Percentiles rank a stretch among this genome's conserved stretches.
phyloP scores from a whole-genome alignment of 2,797 vertebrate species.

The Macrochelys suwanniensis region DNA sequence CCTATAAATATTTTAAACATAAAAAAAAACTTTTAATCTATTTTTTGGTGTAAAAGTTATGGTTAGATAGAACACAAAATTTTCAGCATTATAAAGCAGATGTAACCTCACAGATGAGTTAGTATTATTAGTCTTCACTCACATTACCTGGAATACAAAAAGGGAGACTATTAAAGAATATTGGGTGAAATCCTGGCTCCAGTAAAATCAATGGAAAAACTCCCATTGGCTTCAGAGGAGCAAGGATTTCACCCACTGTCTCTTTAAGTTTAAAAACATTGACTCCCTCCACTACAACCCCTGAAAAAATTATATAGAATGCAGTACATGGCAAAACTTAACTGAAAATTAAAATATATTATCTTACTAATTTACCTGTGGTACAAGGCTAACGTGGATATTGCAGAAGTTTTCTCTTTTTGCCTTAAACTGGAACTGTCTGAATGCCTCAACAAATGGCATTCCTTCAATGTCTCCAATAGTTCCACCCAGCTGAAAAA shows the following conservation, averaged over 20 bases:
- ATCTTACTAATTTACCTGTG: constrained; percentile 78
- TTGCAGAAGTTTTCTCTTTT: constrained; percentile 86
- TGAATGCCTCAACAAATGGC: constrained; percentile 86
- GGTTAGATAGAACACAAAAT: background rate
- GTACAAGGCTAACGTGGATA: constrained; percentile 86
- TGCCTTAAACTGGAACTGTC: constrained; percentile 87
- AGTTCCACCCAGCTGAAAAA: constrained; percentile 84
- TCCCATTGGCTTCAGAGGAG: background rate
- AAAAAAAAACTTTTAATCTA: background rate
- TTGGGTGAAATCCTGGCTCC: background rate
- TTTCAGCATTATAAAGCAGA: background rate
- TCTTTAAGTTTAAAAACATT: background rate
- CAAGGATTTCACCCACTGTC: background rate
- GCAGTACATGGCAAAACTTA: background rate
- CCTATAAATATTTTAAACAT: background rate
- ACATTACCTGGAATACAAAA: background rate
- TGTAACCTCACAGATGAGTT: background rate
- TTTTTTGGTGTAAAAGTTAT: background rate
- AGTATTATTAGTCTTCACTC: background rate
- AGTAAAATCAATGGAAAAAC: background rate
- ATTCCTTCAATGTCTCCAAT: constrained; percentile 88
- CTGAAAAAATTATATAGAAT: background rate
- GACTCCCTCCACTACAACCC: background rate
- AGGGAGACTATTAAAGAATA: background rate
- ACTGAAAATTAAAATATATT: background rate